phyloP scores from a whole-genome alignment of 2,797 vertebrate genomes.

The Podarcis siculus region DNA sequence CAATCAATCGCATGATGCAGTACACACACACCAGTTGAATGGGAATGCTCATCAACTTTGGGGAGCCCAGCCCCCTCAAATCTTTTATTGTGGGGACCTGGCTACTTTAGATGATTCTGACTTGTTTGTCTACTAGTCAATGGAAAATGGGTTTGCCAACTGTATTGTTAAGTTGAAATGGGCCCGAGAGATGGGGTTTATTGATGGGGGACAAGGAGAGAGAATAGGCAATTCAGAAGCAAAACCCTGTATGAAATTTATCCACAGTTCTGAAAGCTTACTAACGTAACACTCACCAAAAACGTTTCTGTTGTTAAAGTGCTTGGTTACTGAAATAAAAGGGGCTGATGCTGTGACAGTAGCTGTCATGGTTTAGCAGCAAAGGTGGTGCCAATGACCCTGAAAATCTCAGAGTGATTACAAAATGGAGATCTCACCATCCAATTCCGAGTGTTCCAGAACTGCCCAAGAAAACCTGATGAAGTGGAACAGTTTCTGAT shows the following conservation, averaged over 20 bases:
- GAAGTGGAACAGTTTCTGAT: constrained; percentile 20
- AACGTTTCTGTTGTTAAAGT: background rate
- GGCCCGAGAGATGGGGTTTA: background rate
- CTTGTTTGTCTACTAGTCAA: background rate
- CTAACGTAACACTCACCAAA: background rate
- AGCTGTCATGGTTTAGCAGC: constrained; percentile 19
- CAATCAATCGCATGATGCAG: too few relatives aligned
- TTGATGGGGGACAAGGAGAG: background rate
- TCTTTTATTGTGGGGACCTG: too few relatives aligned
- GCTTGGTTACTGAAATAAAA: constrained; percentile 7
- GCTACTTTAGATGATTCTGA: background rate
- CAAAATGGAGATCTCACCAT: constrained; percentile 1
- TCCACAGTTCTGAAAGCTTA: background rate
- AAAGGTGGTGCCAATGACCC: constrained; percentile 9
- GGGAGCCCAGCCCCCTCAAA: too few relatives aligned
- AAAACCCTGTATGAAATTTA: background rate
- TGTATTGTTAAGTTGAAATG: background rate
- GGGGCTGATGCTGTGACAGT: background rate
- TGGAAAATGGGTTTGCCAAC: background rate
- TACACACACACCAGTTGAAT: too few relatives aligned
- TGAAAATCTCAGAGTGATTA: constrained; percentile 15
- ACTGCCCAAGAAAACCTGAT: constrained; percentile 1
- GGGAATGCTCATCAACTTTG: too few relatives aligned
- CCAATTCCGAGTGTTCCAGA: constrained; percentile 8
- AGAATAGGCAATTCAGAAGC: background rate